These are phyloP conservation scores for Drosophila tani DNA, from an alignment of 1,140 invertebrate genomes.

Conservation along the genomic window DNA sequence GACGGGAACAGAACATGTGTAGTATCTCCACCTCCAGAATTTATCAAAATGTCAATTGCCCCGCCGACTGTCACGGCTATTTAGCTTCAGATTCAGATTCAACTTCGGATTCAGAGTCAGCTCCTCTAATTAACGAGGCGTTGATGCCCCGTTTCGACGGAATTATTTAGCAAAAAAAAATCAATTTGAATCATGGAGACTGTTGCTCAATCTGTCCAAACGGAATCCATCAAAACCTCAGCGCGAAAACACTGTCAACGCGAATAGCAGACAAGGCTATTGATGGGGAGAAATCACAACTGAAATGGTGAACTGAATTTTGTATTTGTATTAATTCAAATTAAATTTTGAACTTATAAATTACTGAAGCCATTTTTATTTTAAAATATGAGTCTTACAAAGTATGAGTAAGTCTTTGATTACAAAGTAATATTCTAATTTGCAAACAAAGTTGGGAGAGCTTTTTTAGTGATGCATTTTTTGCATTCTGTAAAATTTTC, in stretches of 20 bases:
- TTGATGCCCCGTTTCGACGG: conserved; percentile 54
- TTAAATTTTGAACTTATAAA: too few species aligned
- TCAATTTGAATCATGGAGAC: conserved; percentile 30
- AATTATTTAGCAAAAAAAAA: conserved; percentile 24
- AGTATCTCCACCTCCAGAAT: conserved; percentile 16
- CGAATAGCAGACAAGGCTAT: conserved; percentile 8
- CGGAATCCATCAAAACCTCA: conserved; percentile 44
- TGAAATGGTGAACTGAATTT: neutral
- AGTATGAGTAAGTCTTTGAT: neutral
- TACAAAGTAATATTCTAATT: too few species aligned
- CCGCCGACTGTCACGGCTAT: conserved; percentile 57
- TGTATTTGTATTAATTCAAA: neutral
- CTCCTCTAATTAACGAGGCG: conserved; percentile 67
- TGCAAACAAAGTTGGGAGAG: neutral
- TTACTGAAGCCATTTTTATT: too few species aligned
- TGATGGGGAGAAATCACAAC: neutral
- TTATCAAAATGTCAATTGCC: conserved; percentile 70
- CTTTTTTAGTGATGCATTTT: neutral
- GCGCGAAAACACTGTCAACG: conserved; percentile 35
- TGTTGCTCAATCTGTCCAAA: conserved; percentile 35
- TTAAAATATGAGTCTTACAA: too few species aligned
- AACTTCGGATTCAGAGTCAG: neutral
- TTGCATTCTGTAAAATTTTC: too few species aligned
- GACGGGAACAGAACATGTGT: conserved; percentile 65
- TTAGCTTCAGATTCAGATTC: conserved; percentile 32